Evolutionary conservation across 1,140 invertebrate species (phyloP).

Genomic region (Galleria mellonella): DNA sequence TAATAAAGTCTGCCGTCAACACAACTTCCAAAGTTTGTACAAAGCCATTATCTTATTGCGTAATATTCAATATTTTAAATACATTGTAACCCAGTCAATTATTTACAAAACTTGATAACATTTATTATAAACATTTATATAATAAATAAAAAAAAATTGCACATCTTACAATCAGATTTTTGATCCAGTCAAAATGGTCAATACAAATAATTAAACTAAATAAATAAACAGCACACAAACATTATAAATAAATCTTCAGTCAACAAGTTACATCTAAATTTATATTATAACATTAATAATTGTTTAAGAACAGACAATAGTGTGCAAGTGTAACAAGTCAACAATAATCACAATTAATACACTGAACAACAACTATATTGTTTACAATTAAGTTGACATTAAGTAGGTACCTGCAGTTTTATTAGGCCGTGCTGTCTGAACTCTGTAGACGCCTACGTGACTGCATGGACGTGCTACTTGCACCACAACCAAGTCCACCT

Average conservation of each 20-base stretch:
- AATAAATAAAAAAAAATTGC: constrained; percentile 32
- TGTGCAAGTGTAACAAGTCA: constrained; percentile 10
- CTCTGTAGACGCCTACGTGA: not conserved
- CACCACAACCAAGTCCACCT: constrained; percentile 2
- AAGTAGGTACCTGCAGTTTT: not conserved
- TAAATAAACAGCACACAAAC: constrained; percentile 45
- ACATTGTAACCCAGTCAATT: constrained; percentile 24
- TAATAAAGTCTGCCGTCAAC: constrained; percentile 13
- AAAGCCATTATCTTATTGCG: constrained; percentile 28
- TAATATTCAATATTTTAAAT: constrained; percentile 17
- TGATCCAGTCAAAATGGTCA: constrained; percentile 46
- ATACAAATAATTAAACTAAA: constrained; percentile 69
- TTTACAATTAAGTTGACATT: not conserved
- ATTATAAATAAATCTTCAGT: constrained; percentile 58
- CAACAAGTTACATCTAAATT: constrained; percentile 38
- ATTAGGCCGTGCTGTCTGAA: not conserved
- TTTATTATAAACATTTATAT: constrained; percentile 19
- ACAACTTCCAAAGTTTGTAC: constrained; percentile 29
- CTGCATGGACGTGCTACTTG: not conserved
- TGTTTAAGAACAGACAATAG: constrained; percentile 4
- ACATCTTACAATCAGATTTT: constrained; percentile 47
- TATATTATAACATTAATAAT: constrained; percentile 14
- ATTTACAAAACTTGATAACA: constrained; percentile 29
- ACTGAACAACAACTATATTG: constrained; percentile 3
- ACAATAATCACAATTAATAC: constrained; percentile 5